These are phyloP conservation scores for Sigmodon hispidus DNA, from an alignment of 2,113 vertebrate species.

Conservation along the genomic window DNA sequence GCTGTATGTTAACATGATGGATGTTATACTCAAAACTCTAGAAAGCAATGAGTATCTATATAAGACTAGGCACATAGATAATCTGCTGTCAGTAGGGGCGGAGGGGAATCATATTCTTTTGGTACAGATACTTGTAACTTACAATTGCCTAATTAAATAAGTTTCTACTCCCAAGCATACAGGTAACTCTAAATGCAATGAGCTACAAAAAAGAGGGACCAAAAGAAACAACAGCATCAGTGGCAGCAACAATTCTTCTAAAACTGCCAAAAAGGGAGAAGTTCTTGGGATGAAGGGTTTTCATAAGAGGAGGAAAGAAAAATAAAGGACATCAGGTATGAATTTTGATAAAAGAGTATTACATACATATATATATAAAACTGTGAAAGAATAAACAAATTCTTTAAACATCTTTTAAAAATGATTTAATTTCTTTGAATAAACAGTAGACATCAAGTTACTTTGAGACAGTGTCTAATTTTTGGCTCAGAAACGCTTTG, in stretches of 20 bases:
- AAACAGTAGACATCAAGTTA: neutral
- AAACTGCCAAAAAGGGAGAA: neutral
- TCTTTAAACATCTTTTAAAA: neutral
- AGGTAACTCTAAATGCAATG: neutral
- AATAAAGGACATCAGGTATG: neutral
- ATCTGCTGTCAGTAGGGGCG: neutral
- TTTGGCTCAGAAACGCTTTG: neutral
- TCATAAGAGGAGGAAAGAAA: neutral
- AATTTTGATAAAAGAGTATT: neutral
- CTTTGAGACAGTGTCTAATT: neutral
- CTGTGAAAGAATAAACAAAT: neutral
- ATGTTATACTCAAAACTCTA: neutral
- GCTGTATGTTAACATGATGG: neutral
- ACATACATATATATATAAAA: neutral
- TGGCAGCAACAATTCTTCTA: neutral
- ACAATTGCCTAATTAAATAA: neutral
- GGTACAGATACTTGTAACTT: neutral
- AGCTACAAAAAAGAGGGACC: neutral
- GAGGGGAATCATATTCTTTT: too few species aligned
- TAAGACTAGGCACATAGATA: neutral
- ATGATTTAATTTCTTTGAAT: neutral
- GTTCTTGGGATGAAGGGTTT: neutral
- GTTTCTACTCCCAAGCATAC: neutral
- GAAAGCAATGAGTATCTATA: neutral
- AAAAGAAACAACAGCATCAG: neutral